Evolutionary conservation across 2,888 invertebrate species (phyloP).

Genomic region (Glomeris marginata): DNA sequence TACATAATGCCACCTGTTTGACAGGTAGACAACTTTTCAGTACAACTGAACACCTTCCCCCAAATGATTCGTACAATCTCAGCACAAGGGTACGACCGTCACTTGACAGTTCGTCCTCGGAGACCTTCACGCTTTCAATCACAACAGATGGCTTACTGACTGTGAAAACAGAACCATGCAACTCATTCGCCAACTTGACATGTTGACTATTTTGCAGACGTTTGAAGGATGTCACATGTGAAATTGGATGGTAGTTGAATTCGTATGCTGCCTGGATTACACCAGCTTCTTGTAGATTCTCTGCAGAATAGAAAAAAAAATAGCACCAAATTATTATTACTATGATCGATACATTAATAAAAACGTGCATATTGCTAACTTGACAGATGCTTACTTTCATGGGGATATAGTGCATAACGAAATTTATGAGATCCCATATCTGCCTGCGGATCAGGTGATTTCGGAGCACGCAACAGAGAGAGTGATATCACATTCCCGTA

Average conservation of each 20-base stretch:
- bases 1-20: slow-evolving; percentile 16
- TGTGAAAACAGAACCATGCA: slow-evolving; percentile 19
- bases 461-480: slow-evolving; percentile 34
- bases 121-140: slow-evolving; percentile 30
- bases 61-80: slow-evolving; percentile 31
- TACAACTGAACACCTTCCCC: slow-evolving; percentile 22
- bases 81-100: slow-evolving; percentile 23
- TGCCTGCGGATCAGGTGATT: slow-evolving; percentile 34
- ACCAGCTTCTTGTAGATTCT: slow-evolving; percentile 30
- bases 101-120: slow-evolving; percentile 20
- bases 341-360: background rate
- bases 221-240: background rate
- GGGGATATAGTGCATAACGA: slow-evolving; percentile 35
- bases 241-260: slow-evolving; percentile 27
- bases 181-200: background rate
- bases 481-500: slow-evolving; percentile 30
- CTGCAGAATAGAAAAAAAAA: slow-evolving; percentile 18
- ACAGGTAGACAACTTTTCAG: slow-evolving; percentile 17
- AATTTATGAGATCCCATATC: slow-evolving; percentile 35
- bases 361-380: background rate
- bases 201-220: background rate
- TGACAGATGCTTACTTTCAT: slow-evolving; percentile 24
- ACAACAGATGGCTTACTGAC: slow-evolving; percentile 26
- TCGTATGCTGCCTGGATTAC: slow-evolving; percentile 31
- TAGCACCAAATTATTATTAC: background rate